phyloP scores from a whole-genome alignment of 2,888 invertebrate genomes.

The Myopa tessellatipennis region DNA sequence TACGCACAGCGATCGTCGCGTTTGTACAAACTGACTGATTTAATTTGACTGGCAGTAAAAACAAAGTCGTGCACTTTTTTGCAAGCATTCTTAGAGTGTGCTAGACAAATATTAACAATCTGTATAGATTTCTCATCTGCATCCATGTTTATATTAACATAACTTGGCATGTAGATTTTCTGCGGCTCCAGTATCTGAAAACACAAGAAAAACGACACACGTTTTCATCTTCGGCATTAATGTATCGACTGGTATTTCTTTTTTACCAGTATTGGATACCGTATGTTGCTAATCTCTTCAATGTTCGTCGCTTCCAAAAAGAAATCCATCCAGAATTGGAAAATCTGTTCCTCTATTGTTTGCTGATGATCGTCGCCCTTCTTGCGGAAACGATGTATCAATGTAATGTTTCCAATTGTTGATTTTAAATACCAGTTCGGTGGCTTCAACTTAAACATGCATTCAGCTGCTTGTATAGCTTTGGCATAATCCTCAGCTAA shows the following conservation, averaged over 20 bases:
- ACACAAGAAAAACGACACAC: background rate
- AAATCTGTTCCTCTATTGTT: conserved; percentile 87
- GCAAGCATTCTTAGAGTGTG: conserved; percentile 81
- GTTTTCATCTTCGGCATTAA: background rate
- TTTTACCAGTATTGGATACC: conserved; percentile 78
- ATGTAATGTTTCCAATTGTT: conserved; percentile 94
- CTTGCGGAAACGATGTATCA: conserved; percentile 91
- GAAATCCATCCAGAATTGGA: conserved; percentile 98
- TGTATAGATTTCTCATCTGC: conserved; percentile 93
- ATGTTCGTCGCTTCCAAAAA: conserved; percentile 93
- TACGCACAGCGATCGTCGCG: conserved; percentile 95
- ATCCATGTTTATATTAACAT: conserved; percentile 93
- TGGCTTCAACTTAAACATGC: conserved; percentile 91
- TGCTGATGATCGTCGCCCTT: conserved; percentile 78
- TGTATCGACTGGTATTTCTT: background rate
- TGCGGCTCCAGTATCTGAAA: conserved; percentile 86
- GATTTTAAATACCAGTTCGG: conserved; percentile 96
- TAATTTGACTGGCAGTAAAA: conserved; percentile 80
- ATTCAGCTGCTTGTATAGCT: conserved; percentile 95
- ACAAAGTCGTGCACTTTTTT: conserved; percentile 93
- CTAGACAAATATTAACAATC: conserved; percentile 86
- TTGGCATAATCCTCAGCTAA: conserved; percentile 96
- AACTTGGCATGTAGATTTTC: conserved; percentile 94
- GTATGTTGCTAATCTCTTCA: conserved; percentile 82
- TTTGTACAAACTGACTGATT: conserved; percentile 84